phyloP scores from a whole-genome alignment of 2,888 invertebrate genomes.

The Boloria selene region DNA sequence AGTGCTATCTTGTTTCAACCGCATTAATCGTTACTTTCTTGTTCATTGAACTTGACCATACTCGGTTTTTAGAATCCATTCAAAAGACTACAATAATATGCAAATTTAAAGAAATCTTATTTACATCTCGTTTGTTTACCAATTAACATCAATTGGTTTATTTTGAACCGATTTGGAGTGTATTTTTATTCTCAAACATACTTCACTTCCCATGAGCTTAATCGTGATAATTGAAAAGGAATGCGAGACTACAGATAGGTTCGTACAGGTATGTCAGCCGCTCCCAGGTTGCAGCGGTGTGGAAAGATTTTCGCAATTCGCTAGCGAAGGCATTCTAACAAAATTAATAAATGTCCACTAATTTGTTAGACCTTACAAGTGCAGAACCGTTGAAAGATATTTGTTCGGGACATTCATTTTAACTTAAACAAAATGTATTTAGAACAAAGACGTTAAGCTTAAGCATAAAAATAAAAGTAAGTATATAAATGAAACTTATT shows the following conservation, averaged over 20 bases:
- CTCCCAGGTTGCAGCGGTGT: slow-evolving; percentile 25
- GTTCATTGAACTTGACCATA: slow-evolving; percentile 11
- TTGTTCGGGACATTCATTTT: not conserved
- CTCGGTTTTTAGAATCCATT: not conserved
- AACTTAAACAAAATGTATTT: too few species aligned
- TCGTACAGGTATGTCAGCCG: slow-evolving; percentile 30
- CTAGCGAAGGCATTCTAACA: slow-evolving; percentile 30
- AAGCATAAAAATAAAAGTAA: too few species aligned
- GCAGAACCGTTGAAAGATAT: not conserved
- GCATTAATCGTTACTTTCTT: slow-evolving; percentile 3
- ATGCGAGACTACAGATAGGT: slow-evolving; percentile 36
- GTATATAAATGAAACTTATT: too few species aligned
- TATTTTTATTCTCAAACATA: slow-evolving; percentile 19
- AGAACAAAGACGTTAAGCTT: too few species aligned
- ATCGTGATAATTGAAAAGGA: slow-evolving; percentile 43
- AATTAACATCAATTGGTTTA: slow-evolving; percentile 39
- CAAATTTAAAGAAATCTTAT: slow-evolving; percentile 22
- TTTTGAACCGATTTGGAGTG: slow-evolving; percentile 31
- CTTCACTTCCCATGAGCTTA: slow-evolving; percentile 40
- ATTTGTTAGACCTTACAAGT: slow-evolving; percentile 10
- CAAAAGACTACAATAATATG: slow-evolving; percentile 26
- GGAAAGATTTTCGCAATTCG: slow-evolving; percentile 33
- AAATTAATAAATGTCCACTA: slow-evolving; percentile 26
- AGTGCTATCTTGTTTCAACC: not conserved
- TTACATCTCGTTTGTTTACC: slow-evolving; percentile 33